Evolutionary conservation across 1,140 invertebrate genomes (phyloP).

Genomic region (Dendrolimus punctatus): DNA sequence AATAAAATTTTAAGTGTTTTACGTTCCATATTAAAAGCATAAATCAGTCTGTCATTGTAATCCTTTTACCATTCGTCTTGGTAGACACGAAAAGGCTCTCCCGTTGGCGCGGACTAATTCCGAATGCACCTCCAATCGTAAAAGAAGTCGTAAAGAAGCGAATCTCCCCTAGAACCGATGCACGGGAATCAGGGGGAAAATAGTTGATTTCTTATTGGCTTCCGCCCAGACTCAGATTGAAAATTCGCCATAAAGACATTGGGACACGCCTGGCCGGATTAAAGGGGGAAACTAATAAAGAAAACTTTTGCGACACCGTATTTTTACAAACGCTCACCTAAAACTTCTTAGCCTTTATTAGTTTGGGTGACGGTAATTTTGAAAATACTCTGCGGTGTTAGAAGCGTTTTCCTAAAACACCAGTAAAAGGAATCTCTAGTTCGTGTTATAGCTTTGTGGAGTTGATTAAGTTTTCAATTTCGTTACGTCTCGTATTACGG

Average conservation of each 20-base stretch:
- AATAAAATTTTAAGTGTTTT: conserved; percentile 20
- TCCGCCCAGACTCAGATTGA: conserved; percentile 67
- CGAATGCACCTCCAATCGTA: conserved; percentile 70
- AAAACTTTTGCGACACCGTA: conserved; percentile 69
- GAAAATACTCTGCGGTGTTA: conserved; percentile 38
- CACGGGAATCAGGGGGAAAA: conserved; percentile 64
- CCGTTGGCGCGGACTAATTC: conserved; percentile 58
- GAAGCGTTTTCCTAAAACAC: conserved; percentile 27
- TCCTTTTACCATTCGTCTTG: conserved; percentile 64
- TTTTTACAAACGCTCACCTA: conserved; percentile 65
- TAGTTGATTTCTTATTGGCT: conserved; percentile 71
- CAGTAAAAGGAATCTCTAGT: conserved; percentile 32
- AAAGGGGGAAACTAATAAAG: conserved; percentile 70
- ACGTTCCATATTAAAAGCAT: conserved; percentile 9
- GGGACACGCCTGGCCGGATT: conserved; percentile 64
- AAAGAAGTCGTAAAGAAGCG: conserved; percentile 69
- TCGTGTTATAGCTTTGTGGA: conserved; percentile 26
- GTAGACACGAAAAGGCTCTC: conserved; percentile 66
- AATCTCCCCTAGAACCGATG: conserved; percentile 56
- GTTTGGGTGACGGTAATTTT: conserved; percentile 44
- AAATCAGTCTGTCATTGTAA: conserved; percentile 57
- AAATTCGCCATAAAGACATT: conserved; percentile 71
- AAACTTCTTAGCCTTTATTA: conserved; percentile 64
- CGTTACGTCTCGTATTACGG: conserved; percentile 14
- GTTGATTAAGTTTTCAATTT: conserved; percentile 44